Conservation (phyloP, 2,113 vertebrate genomes). For the Paraplagusia blochii region DNA sequence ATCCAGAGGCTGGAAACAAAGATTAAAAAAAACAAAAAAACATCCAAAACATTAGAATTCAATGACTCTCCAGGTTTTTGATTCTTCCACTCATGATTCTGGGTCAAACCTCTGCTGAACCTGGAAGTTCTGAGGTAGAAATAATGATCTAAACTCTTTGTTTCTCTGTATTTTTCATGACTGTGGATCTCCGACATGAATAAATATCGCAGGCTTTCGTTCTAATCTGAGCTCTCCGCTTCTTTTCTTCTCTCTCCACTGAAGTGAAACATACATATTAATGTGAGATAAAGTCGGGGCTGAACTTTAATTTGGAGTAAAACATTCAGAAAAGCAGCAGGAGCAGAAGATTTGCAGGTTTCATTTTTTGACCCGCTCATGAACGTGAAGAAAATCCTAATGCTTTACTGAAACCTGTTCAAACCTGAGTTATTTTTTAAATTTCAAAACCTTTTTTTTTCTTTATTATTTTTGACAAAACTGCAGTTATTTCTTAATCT, state of each 20-base stretch:
- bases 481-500: too few relatives aligned
- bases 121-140: too few relatives aligned
- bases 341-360: slow-evolving; percentile 7
- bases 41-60: slow-evolving; percentile 39
- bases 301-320: slow-evolving; percentile 27
- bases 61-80: not conserved
- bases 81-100: too few relatives aligned
- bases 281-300: not conserved
- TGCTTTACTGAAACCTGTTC: too few relatives aligned
- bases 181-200: slow-evolving; percentile 8
- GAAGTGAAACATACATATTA: slow-evolving; percentile 28
- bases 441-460: too few relatives aligned
- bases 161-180: not conserved
- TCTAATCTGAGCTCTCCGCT: slow-evolving; percentile 41
- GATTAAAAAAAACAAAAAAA: too few relatives aligned
- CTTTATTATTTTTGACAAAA: too few relatives aligned
- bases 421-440: too few relatives aligned
- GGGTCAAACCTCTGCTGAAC: too few relatives aligned
- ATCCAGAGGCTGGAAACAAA: slow-evolving; percentile 83
- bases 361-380: not conserved
- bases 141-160: slow-evolving; percentile 13
- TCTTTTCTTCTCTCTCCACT: slow-evolving; percentile 29
- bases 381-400: too few relatives aligned
- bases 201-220: slow-evolving; percentile 28
- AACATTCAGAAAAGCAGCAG: not conserved